Evolutionary conservation across 2,113 vertebrate genomes (phyloP).

Genomic region (Epinephelus lanceolatus): DNA sequence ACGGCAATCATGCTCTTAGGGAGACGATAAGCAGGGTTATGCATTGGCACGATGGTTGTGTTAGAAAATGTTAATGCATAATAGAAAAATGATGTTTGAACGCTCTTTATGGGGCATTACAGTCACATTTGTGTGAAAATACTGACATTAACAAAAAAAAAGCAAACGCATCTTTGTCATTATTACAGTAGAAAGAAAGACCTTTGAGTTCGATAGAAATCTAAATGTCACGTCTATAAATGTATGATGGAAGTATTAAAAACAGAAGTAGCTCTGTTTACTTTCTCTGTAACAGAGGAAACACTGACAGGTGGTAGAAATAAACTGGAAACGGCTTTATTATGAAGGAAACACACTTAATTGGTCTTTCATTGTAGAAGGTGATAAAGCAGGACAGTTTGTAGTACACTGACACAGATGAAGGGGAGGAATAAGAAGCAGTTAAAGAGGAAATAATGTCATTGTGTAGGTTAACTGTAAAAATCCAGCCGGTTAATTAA

Average conservation of each 20-base stretch:
- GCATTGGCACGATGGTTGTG: not conserved
- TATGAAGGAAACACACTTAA: not conserved
- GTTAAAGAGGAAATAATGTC: not conserved
- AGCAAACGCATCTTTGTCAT: not conserved
- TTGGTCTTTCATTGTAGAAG: not conserved
- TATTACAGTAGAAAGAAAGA: not conserved
- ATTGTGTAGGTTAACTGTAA: not conserved
- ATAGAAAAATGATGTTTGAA: not conserved
- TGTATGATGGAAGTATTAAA: not conserved
- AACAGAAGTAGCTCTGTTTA: constrained; percentile 30
- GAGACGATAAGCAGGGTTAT: constrained; percentile 1
- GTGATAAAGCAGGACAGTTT: not conserved
- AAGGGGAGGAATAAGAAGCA: not conserved
- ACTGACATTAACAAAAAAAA: not conserved
- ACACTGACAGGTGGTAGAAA: not conserved
- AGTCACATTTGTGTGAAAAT: not conserved
- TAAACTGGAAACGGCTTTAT: not conserved
- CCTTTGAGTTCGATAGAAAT: not conserved
- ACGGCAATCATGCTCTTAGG: constrained; percentile 8
- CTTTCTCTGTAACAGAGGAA: not conserved
- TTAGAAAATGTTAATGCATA: not conserved
- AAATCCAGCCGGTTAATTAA: not conserved
- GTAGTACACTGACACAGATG: not conserved
- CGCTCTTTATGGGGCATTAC: too few relatives aligned
- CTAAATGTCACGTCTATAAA: not conserved